phyloP scores from a whole-genome alignment of 2,888 invertebrate genomes.

The Eudemis profundana region DNA sequence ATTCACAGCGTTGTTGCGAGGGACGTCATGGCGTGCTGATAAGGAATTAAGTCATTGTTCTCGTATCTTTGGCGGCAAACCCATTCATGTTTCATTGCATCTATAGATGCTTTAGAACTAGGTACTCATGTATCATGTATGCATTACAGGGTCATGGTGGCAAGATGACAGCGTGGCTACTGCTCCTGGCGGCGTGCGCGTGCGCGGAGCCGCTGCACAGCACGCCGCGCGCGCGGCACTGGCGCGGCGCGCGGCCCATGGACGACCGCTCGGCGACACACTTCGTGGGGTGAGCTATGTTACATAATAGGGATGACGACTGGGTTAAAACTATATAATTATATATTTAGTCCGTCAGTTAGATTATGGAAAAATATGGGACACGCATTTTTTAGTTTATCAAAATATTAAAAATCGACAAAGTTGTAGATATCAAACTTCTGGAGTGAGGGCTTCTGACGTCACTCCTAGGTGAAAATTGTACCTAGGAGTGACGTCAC shows the following conservation, averaged over 20 bases:
- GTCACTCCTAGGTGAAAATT: too few species aligned
- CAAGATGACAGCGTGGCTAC: conserved; percentile 73
- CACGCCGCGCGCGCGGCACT: conserved; percentile 61
- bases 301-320: too few species aligned
- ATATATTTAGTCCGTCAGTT: too few species aligned
- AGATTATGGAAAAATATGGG: too few species aligned
- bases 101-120: too few species aligned
- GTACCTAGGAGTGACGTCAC: too few species aligned
- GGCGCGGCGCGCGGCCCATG: conserved; percentile 65
- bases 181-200: conserved; percentile 63
- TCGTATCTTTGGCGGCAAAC: conserved; percentile 20
- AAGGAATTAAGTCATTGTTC: conserved; percentile 11
- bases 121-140: neutral
- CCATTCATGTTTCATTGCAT: too few species aligned
- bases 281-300: conserved; percentile 72
- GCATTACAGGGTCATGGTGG: conserved; percentile 77
- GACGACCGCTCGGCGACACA: conserved; percentile 71
- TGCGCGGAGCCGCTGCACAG: conserved; percentile 56
- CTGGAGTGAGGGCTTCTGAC: too few species aligned
- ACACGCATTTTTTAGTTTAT: too few species aligned
- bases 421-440: too few species aligned
- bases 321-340: too few species aligned
- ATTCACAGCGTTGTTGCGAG: conserved; percentile 3
- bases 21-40: conserved; percentile 6
- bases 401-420: too few species aligned